Evolutionary conservation across 2,888 invertebrate genomes (phyloP), one percentile per base, ranked within the genome.

Genomic region (Bellardia bayeri): DNA sequence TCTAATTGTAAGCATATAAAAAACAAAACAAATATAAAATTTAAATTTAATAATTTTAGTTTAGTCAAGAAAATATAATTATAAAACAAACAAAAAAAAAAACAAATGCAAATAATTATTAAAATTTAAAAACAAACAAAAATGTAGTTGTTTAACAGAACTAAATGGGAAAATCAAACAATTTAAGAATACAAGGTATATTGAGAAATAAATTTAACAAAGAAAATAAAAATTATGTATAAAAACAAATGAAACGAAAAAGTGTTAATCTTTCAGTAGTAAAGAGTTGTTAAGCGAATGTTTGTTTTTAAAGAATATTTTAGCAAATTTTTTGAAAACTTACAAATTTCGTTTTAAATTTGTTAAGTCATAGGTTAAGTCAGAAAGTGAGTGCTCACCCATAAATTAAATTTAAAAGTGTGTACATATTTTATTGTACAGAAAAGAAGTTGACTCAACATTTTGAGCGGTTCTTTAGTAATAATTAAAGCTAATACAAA

Each of bases 1-100:
- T 66, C 11, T 81, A 81, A 56, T 63, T 85, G 58, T 86, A 82
- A 86, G 76, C 45, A 74, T 72, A 66, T 14, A 16, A 76, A 75
- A 23, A 40, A 75, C 33, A 45, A 45, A 45, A 45, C 3, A 9
- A 45, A 45, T 64, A 81, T 45, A 58, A 76, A 83, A 72, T 64
- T 76, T 13, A 76, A 83, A 72, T 64, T 76, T 13, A 76, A 61
- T 71, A 79, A 76, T 16, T 76, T 81, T 78, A 86, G 76, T 86
- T 76, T 61, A 86, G 78, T 81, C 72, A 86, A 81, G 37, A 81
- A 74, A 75, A 58, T 37, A 51, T 51, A 56, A 78, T 56, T 45
- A 58, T n/a, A 23, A 23, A 23, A 23, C n/a, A n/a, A n/a, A n/a
- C n/a, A n/a, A n/a, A 58, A 54, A 66, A 56, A 16, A 42, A 42